Conservation (phyloP, 2,888 invertebrate species). For the Aproaerema taeniolella region DNA sequence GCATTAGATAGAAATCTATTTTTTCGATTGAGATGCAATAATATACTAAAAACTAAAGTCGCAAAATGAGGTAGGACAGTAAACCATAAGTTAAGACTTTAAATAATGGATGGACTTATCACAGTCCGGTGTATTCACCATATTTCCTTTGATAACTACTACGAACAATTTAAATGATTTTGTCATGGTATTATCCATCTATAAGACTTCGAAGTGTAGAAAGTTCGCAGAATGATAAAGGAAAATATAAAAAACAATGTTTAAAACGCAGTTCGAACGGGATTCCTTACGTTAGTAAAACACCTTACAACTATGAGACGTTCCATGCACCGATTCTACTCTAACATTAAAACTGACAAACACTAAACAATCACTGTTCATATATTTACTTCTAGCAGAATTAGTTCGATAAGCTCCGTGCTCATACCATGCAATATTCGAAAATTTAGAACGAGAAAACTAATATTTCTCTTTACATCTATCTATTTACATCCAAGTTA, state of each 20-base stretch:
- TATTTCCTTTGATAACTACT: neutral
- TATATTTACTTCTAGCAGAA: slow-evolving; percentile 18
- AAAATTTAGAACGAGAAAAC: slow-evolving; percentile 36
- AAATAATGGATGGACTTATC: slow-evolving; percentile 41
- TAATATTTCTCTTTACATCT: slow-evolving; percentile 39
- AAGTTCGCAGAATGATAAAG: too few relatives aligned
- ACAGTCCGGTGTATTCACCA: slow-evolving; percentile 28
- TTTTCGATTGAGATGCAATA: slow-evolving; percentile 38
- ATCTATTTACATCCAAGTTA: slow-evolving; percentile 39
- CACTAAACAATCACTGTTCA: slow-evolving; percentile 27
- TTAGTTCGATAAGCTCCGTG: slow-evolving; percentile 46
- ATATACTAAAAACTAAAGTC: slow-evolving; percentile 51
- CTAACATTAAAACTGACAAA: slow-evolving; percentile 25
- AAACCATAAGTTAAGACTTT: slow-evolving; percentile 40
- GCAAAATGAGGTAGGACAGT: slow-evolving; percentile 71
- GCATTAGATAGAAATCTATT: slow-evolving; percentile 29
- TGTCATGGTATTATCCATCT: too few relatives aligned
- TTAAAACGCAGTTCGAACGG: slow-evolving; percentile 19
- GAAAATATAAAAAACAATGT: slow-evolving; percentile 6
- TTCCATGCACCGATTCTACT: slow-evolving; percentile 45
- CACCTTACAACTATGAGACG: slow-evolving; percentile 39
- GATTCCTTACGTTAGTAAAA: slow-evolving; percentile 18
- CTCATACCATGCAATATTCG: slow-evolving; percentile 39
- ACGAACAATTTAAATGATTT: too few relatives aligned
- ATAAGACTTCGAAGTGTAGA: too few relatives aligned